phyloP scores from a whole-genome alignment of 2,888 invertebrate species.

The Mimas tiliae region DNA sequence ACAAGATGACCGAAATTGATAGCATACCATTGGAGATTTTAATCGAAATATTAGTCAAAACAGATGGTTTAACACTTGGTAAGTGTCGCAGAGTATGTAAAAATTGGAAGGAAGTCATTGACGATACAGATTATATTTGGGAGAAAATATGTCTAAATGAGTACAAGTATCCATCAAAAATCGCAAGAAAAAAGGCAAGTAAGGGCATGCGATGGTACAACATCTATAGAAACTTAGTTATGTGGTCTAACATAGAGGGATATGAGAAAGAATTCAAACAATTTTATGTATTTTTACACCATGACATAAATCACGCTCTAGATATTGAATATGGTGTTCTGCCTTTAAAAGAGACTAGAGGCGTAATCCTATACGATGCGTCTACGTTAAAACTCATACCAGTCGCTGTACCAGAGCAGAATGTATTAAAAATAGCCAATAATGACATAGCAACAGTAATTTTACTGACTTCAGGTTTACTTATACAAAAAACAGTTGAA shows the following conservation, averaged over 20 bases:
- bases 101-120: slow-evolving; percentile 62
- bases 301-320: slow-evolving; percentile 61
- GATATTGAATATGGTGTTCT: slow-evolving; percentile 62
- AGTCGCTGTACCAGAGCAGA: slow-evolving; percentile 60
- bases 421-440: slow-evolving; percentile 62
- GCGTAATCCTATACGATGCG: slow-evolving; percentile 64
- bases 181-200: slow-evolving; percentile 66
- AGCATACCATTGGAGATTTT: slow-evolving; percentile 67
- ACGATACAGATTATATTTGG: slow-evolving; percentile 62
- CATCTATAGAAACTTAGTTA: slow-evolving; percentile 64
- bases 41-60: slow-evolving; percentile 59
- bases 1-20: slow-evolving; percentile 46
- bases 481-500: slow-evolving; percentile 60
- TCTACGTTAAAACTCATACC: slow-evolving; percentile 63
- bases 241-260: slow-evolving; percentile 56
- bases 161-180: slow-evolving; percentile 56
- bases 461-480: slow-evolving; percentile 57
- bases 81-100: slow-evolving; percentile 65
- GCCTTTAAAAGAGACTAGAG: slow-evolving; percentile 62
- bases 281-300: slow-evolving; percentile 63
- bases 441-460: slow-evolving; percentile 59
- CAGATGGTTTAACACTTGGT: slow-evolving; percentile 61
- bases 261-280: slow-evolving; percentile 53
- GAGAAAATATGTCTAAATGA: slow-evolving; percentile 60
- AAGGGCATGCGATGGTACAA: slow-evolving; percentile 63